Percentiles rank a stretch among this genome's conserved stretches.
Evolutionary conservation across 1,140 invertebrate species (phyloP).

Genomic region (Drosophila mojavensis): DNA sequence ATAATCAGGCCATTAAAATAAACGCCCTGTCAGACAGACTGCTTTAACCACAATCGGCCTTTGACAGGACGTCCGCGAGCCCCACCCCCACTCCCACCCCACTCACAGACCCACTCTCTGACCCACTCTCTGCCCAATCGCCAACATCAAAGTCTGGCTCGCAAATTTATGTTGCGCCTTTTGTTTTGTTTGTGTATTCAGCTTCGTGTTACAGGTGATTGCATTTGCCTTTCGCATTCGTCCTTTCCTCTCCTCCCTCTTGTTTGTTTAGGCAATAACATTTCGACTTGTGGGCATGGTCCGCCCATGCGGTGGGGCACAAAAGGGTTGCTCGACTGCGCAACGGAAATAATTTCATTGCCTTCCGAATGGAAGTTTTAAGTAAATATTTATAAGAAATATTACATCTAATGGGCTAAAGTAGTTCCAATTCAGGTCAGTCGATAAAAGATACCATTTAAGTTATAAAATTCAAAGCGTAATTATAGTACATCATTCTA

Average conservation of each 20-base stretch:
- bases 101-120: neutral
- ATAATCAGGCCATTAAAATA: conserved; percentile 74
- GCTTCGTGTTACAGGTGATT: conserved; percentile 80
- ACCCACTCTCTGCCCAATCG: conserved; percentile 39
- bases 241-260: conserved; percentile 2
- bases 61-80: conserved; percentile 38
- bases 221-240: conserved; percentile 54
- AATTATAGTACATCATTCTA: too few species aligned
- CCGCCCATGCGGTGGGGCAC: neutral
- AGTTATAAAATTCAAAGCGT: too few species aligned
- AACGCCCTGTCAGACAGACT: conserved; percentile 42
- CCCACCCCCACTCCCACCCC: neutral
- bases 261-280: conserved; percentile 74
- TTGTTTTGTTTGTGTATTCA: conserved; percentile 77
- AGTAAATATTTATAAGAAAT: conserved; percentile 60
- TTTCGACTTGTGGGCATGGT: conserved; percentile 42
- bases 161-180: conserved; percentile 59
- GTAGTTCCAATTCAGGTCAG: conserved; percentile 1
- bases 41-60: conserved; percentile 24
- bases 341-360: conserved; percentile 28
- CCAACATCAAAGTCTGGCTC: conserved; percentile 71
- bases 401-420: conserved; percentile 21
- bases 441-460: conserved; percentile 3
- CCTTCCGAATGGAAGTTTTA: conserved; percentile 9
- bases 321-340: conserved; percentile 18